These are phyloP conservation scores for Synergus itoensis DNA, from an alignment of 2,888 invertebrate genomes.

Conservation along the genomic window DNA sequence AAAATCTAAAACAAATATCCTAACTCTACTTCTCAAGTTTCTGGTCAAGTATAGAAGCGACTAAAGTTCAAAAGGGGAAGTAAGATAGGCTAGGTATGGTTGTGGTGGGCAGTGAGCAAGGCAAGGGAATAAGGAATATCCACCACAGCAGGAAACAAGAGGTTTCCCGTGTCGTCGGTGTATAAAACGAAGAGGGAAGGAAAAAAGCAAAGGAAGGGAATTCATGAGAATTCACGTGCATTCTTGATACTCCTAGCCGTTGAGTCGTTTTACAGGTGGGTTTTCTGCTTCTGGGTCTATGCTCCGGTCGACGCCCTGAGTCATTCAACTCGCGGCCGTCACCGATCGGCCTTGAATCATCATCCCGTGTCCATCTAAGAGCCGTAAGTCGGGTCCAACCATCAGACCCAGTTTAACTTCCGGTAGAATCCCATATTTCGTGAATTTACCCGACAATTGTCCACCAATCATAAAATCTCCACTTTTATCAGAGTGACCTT, in stretches of 20 bases:
- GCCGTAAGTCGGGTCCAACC: constrained; percentile 42
- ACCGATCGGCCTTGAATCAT: constrained; percentile 65
- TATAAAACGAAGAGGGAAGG: constrained; percentile 22
- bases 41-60: constrained; percentile 36
- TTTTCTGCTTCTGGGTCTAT: constrained; percentile 49
- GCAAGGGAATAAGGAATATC: constrained; percentile 28
- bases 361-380: constrained; percentile 52
- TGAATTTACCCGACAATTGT: neutral
- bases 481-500: neutral
- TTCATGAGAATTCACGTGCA: constrained; percentile 41
- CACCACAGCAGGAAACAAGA: constrained; percentile 41
- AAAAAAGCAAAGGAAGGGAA: constrained; percentile 24
- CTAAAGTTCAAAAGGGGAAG: constrained; percentile 39
- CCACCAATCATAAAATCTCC: neutral
- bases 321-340: constrained; percentile 73
- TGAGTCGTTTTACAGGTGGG: constrained; percentile 54
- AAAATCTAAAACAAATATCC: constrained; percentile 26
- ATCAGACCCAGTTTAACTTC: constrained; percentile 52
- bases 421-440: constrained; percentile 45
- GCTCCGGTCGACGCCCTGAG: constrained; percentile 75
- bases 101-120: constrained; percentile 1
- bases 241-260: constrained; percentile 33
- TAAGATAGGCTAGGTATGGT: constrained; percentile 19
- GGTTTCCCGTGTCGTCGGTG: constrained; percentile 35
- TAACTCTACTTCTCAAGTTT: constrained; percentile 13